Evolutionary conservation across 2,888 invertebrate genomes (phyloP), one percentile per base, ranked within the genome.

Genomic region (Nematopogon swammerdamellus): DNA sequence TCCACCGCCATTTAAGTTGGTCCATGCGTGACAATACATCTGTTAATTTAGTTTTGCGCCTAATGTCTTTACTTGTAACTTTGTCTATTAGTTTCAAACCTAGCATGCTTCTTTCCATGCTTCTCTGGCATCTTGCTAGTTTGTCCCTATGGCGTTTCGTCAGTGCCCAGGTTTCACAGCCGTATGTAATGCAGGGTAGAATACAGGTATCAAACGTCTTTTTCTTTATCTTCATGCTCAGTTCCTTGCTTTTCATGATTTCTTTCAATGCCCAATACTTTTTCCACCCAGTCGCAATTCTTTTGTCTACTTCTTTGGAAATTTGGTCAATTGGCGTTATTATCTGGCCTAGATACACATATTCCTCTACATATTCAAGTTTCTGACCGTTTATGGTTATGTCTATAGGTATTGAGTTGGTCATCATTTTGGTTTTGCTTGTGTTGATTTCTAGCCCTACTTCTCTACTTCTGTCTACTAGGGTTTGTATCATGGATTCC

Each of bases 201-300:
- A 48, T 29, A 18, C 44, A 44, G 8, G 48, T 44, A n/a, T 44
- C 11, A 14, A 48, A 48, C 11, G 18, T n/a, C 19, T 48, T 48
- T 19, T 19, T 44, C 42, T 48, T 48, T 20, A 44, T 14, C 8
- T 2, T 2, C 25, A 48, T 29, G 17, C 19, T 20, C n/a, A n/a
- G n/a, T 10, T 48, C 18, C 10, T 30, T 49, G 6, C 30, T 25
- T 30, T 45, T 49, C 30, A 49, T 16, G 10, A 49, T 16, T 45
- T 45, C 45, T 30, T 49, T 49, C 19, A 49, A 19, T 14, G 49
- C 3, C 46, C 46, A 49, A 36, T 45, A 49, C 43, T 46, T 49
- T 17, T 19, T 46, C 46, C 46, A 50, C 14, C 47, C 47, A 16
- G 16, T 47, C 2, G 47, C 47, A 18, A 47, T 30, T 44, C 50